Evolutionary conservation across 2,888 invertebrate genomes (phyloP), one percentile per base, ranked within the genome.

Genomic region (Cephonodes hylas): DNA sequence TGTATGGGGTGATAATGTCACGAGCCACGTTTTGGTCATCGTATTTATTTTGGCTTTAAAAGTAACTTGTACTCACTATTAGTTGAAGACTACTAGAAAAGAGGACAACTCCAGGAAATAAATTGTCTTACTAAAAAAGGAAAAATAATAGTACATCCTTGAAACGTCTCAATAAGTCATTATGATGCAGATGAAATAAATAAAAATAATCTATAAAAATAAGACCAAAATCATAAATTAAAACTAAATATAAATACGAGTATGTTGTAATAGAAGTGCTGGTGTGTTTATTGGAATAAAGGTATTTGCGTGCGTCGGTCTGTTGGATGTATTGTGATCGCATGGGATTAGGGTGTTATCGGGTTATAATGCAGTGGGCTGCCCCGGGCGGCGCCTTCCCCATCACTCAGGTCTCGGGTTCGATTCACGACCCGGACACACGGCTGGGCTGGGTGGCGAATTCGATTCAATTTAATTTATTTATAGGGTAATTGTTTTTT

Each of bases 331-430:
- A 78, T 84, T 85, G 87, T 92, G 80, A 88, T 87, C 84, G 76
- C 80, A 79, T 73, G 83, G 88, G 89, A 88, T 91, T 90, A 85
- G 85, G 86, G 89, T 85, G 84, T 84, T 85, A 88, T 86, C 73
- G 79, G 76, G 79, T 78, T 81, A 83, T 88, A 89, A 88, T 89
- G 82, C 73, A 74, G 77, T 78, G 83, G 86, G 85, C 76, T 66
- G 77, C 69, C 70, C 65, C 62, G 63, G 56, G 62, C 59, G 63
- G 58, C 10, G 59, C 62, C 58, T 13, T 44, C 46, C 34, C 46
- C 61, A 65, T 59, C 58, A 66, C 62, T 6, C 27, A 15, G 53
- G 65, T 61, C 61, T 48, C 59, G 27, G 67, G 74, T 70, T 72
- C 64, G 64, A 66, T 71, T 66, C 42, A 15, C 57, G 20, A 22